Evolutionary conservation across 1,140 invertebrate genomes (phyloP), one percentile per base, ranked within the genome.

Genomic region (Oscheius sp.): DNA sequence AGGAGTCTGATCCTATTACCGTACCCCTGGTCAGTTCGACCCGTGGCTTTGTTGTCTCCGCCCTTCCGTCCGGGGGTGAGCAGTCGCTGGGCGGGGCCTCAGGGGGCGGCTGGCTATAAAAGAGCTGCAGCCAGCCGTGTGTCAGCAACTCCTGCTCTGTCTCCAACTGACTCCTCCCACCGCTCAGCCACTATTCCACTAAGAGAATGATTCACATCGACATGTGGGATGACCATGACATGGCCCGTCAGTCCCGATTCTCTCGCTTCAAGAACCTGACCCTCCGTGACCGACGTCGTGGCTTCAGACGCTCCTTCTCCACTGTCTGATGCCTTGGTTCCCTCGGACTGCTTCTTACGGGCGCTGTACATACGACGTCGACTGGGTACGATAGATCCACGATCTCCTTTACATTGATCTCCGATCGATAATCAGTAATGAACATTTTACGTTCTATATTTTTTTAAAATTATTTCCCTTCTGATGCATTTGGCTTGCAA

Each of bases 231-330:
- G 49, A 55, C 23, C 4, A 4, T 23, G 49, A 55, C 23, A 15
- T 55, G 4, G 7, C 7, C 7, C 49, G 49, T 23, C 49, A 55
- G 23, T 4, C 7, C 4, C 7, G 49, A 55, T 55, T 55, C 49
- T 55, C 49, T 26, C 49, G 49, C 7, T 55, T 55, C 49, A 55
- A 55, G 49, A 55, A 55, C 49, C 49, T 55, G 49, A 55, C 49
- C 7, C 23, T 55, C 7, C 15, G 28, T 15, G 49, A 55, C 7
- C 7, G 49, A 26, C 7, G 49, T 7, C 7, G 23, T 4, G 49
- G 49, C 49, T 55, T 55, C 49, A 55, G 28, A 23, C 49, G 49
- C 7, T 13, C 7, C 7, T 55, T 13, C 23, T 55, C 49, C 7
- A 55, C 49, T 15, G 49, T 55, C 49, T 55, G 49, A 55, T n/a